phyloP scores from a whole-genome alignment of 2,797 vertebrate genomes.

The Manis crassicaudata region DNA sequence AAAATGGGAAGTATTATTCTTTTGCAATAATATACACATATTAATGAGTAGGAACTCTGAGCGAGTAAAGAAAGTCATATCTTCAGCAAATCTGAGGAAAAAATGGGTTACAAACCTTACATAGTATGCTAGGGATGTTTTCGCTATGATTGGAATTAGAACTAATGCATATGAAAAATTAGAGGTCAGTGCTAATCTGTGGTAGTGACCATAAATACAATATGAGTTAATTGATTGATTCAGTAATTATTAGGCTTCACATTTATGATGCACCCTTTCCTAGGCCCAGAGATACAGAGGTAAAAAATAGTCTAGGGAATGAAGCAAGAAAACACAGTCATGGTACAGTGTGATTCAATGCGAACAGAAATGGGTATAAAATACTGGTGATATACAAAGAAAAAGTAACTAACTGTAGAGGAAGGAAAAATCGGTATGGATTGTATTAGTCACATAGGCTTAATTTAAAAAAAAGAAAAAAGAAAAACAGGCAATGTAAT shows the following conservation, averaged over 20 bases:
- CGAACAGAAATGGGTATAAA: background rate
- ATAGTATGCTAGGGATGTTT: background rate
- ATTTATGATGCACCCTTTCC: background rate
- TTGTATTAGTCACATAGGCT: background rate
- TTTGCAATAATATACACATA: background rate
- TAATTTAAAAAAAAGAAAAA: background rate
- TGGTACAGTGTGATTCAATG: background rate
- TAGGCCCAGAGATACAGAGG: background rate
- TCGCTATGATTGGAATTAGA: background rate
- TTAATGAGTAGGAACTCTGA: conserved; percentile 6
- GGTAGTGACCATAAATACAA: background rate
- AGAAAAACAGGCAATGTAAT: background rate
- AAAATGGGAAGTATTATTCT: background rate
- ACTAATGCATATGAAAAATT: background rate
- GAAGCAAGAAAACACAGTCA: background rate
- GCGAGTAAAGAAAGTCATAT: background rate
- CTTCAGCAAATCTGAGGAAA: background rate
- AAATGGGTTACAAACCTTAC: background rate
- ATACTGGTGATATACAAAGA: background rate
- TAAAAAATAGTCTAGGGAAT: background rate
- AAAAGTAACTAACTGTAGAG: background rate
- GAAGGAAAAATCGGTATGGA: background rate
- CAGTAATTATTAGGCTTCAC: background rate
- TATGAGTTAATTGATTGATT: background rate
- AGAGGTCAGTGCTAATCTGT: background rate